These are phyloP conservation scores for Acanthosepion lycidas DNA, from an alignment of 2,888 invertebrate genomes.

Conservation along the genomic window DNA sequence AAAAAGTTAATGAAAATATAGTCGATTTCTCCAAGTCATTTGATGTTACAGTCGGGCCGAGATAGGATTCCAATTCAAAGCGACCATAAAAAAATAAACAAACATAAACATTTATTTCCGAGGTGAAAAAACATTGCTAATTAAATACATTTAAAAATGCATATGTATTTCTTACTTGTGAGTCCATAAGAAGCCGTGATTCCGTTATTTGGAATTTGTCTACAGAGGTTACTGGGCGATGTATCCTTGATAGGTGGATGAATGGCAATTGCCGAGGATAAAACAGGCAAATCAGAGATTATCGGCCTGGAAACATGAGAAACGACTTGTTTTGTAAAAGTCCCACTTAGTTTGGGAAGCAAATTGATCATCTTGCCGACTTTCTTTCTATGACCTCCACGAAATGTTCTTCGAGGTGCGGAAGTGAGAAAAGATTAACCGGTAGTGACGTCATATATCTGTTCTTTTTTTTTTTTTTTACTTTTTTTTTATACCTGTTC, in stretches of 20 bases:
- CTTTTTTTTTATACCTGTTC: too few relatives aligned
- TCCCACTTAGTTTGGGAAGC: background rate
- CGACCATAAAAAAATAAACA: too few relatives aligned
- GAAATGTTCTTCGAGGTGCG: background rate
- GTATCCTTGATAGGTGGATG: background rate
- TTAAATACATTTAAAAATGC: too few relatives aligned
- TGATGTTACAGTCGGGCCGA: too few relatives aligned
- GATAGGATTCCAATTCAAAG: too few relatives aligned
- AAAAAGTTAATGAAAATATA: too few relatives aligned
- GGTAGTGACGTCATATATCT: background rate
- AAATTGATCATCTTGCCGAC: constrained; percentile 20
- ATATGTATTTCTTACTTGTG: background rate
- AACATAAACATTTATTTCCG: background rate
- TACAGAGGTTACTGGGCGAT: background rate
- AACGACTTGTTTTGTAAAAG: background rate
- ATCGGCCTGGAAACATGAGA: background rate
- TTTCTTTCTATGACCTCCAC: background rate
- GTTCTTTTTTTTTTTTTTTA: too few relatives aligned
- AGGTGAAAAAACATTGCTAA: too few relatives aligned
- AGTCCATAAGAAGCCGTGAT: background rate
- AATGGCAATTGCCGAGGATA: background rate
- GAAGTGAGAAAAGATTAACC: background rate
- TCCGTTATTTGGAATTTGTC: constrained; percentile 10
- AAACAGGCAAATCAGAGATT: background rate
- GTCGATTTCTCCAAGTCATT: too few relatives aligned